Evolutionary conservation across 2,888 invertebrate genomes (phyloP).

Genomic region (Ectropis crepuscularia): DNA sequence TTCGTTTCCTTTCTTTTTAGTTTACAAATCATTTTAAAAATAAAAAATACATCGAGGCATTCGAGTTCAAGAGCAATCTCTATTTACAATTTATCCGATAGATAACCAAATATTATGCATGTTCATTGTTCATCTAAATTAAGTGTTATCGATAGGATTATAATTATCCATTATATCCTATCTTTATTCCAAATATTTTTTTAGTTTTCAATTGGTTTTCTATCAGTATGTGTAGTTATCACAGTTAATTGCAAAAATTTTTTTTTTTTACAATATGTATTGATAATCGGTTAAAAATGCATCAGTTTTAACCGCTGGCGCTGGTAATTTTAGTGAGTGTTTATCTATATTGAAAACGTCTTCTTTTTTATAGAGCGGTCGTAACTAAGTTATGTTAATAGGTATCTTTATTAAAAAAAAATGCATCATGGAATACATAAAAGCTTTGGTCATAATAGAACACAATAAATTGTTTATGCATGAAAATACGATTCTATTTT

Average conservation of each 20-base stretch:
- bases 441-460: conserved; percentile 6
- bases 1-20: not conserved
- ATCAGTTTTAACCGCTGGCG: not conserved
- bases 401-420: conserved; percentile 9
- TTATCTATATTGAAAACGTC: not conserved
- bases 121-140: not conserved
- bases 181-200: too few relatives aligned
- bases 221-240: too few relatives aligned
- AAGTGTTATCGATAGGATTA: too few relatives aligned
- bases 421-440: conserved; percentile 9
- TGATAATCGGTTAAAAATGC: too few relatives aligned
- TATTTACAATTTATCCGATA: too few relatives aligned
- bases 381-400: conserved; percentile 7
- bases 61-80: too few relatives aligned
- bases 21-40: not conserved
- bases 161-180: too few relatives aligned
- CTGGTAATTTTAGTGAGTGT: not conserved
- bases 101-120: not conserved
- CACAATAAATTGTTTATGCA: conserved; percentile 20
- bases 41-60: too few relatives aligned
- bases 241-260: too few relatives aligned
- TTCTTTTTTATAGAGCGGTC: too few relatives aligned
- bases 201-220: too few relatives aligned
- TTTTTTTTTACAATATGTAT: too few relatives aligned
- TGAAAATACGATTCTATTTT: conserved; percentile 14